Evolutionary conservation across 2,113 vertebrate species (phyloP), one percentile per base, ranked within the genome.

Genomic region (Chloebia gouldiae): DNA sequence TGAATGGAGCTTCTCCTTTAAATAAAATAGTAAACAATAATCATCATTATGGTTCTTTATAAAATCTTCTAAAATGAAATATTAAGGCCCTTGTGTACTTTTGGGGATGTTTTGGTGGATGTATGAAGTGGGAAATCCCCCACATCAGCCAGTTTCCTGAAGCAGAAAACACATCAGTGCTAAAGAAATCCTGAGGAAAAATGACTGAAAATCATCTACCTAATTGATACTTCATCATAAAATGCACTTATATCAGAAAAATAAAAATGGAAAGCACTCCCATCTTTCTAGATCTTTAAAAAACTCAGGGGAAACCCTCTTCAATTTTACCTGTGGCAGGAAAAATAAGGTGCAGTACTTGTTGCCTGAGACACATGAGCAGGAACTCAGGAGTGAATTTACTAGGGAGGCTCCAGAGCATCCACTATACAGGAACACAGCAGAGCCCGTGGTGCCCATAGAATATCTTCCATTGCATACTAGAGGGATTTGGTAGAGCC

Each of bases 361-460:
- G 5, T 35, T 69, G 20, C 33, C 23, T 59, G 25, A 35, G 51
- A 21, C 12, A 5, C 7, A 1, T 8, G 30, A 79, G 19, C 1
- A 0, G 17, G 40, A 83, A 81, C 30, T 59, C 57, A 68, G 47
- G 45, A 81, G 37, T 2, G 7, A 12, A 42, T 35, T 40, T 81
- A 51, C 9, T 35, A 68, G 19, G 21, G 8, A 82, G 33, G 19
- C 21, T 90, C 19, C 56, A 81, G 84, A 18, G 50, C 1, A 0
- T 24, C 18, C 44, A 40, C 22, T 40, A 4, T 5, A 6, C 0
- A 18, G 1, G 4, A 22, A 68, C 10, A 25, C 2, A 16, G 13
- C 11, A 18, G 6, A 20, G 21, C 35, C 30, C 18, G 6, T 22
- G 49, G 30, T 77, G 45, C 40, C 25, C 14, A 7, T 2, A 27